A percentile compares a stretch with the other conserved stretches of the same genome.
These are phyloP conservation scores for Arnoldichthys spilopterus DNA, from an alignment of 2,797 vertebrate species.

Conservation along the genomic window DNA sequence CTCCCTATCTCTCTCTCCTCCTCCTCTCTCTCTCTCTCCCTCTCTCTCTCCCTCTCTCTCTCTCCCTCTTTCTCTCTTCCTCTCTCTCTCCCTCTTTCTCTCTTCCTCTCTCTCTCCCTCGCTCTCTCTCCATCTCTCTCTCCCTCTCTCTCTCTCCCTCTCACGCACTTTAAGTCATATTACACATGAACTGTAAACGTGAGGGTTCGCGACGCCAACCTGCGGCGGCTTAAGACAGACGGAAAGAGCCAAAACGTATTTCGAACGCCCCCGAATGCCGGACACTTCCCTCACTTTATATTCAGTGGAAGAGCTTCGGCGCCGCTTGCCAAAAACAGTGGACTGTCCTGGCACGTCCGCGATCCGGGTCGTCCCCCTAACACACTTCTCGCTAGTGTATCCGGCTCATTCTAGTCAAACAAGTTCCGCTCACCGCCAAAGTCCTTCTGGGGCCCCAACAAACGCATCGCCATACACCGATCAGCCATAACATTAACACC, in stretches of 20 bases:
- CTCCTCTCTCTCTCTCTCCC: background rate
- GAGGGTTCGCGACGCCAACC: constrained; percentile 28
- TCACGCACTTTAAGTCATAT: constrained; percentile 48
- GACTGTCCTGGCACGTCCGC: background rate
- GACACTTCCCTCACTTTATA: background rate
- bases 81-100: too few species aligned
- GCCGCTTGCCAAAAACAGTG: background rate
- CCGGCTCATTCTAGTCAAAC: background rate
- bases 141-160: background rate
- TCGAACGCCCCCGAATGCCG: too few species aligned
- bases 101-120: too few species aligned
- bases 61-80: too few species aligned
- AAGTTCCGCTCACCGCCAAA: too few species aligned
- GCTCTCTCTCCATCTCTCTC: constrained; percentile 25
- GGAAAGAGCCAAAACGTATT: too few species aligned
- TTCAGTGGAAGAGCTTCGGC: background rate
- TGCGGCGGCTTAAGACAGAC: too few species aligned
- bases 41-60: too few species aligned
- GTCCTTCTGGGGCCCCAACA: too few species aligned
- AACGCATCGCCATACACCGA: too few species aligned
- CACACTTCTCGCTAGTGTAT: background rate
- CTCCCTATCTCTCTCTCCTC: too few species aligned
- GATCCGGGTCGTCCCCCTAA: background rate
- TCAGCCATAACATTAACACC: too few species aligned
- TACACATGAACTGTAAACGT: constrained; percentile 36